Percentiles rank a stretch among this genome's conserved stretches.
Evolutionary conservation across 1,140 invertebrate genomes (phyloP).

Genomic region (Saccostrea cuccullata): DNA sequence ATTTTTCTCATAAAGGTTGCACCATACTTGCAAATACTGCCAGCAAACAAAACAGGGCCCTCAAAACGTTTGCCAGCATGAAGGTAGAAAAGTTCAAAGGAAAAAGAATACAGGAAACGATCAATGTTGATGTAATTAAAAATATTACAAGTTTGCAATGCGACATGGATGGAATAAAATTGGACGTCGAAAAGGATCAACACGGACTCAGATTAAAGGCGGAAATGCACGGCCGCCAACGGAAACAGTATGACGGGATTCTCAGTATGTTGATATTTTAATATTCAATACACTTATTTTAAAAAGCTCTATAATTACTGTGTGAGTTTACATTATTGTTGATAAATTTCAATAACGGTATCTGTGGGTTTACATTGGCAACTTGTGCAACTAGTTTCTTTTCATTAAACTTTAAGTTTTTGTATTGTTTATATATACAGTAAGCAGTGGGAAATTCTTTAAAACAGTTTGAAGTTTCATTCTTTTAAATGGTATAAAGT

Average conservation of each 20-base stretch:
- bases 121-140: neutral
- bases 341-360: too few species aligned
- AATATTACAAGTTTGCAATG: neutral
- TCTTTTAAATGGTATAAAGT: too few species aligned
- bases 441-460: too few species aligned
- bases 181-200: neutral
- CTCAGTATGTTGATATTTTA: neutral
- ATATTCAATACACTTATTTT: too few species aligned
- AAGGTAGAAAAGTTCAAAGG: neutral
- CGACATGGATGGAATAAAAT: neutral
- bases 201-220: neutral
- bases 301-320: too few species aligned
- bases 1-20: neutral
- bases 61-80: neutral
- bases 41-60: neutral
- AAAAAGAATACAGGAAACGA: neutral
- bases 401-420: too few species aligned
- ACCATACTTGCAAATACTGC: neutral
- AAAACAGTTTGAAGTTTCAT: too few species aligned
- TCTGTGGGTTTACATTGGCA: too few species aligned
- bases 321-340: too few species aligned
- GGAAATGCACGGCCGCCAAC: neutral
- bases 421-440: too few species aligned
- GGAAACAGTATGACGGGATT: constrained; percentile 8
- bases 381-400: too few species aligned